A percentile compares a stretch with the other conserved stretches of the same genome.
These are phyloP conservation scores for Gnatocerus cornutus DNA, from an alignment of 2,888 invertebrate species.

Conservation along the genomic window DNA sequence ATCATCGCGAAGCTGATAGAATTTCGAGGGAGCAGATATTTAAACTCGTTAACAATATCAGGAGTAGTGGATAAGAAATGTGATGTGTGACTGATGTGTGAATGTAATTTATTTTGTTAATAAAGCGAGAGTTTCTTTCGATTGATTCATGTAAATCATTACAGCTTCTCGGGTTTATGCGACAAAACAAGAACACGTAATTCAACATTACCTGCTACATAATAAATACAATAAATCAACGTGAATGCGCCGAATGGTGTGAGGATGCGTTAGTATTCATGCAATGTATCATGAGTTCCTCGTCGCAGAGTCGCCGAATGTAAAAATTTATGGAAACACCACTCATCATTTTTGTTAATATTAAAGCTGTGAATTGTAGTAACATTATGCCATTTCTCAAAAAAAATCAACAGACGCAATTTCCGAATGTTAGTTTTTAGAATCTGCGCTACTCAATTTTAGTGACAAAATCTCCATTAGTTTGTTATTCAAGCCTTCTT, in stretches of 20 bases:
- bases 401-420: not conserved
- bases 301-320: conserved; percentile 51
- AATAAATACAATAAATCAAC: conserved; percentile 57
- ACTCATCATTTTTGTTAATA: conserved; percentile 47
- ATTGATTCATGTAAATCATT: not conserved
- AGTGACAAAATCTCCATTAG: too few relatives aligned
- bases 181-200: not conserved
- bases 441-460: too few relatives aligned
- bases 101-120: not conserved
- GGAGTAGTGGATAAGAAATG: not conserved
- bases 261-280: conserved; percentile 53
- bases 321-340: conserved; percentile 51
- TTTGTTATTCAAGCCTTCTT: too few relatives aligned
- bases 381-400: too few relatives aligned
- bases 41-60: conserved; percentile 76
- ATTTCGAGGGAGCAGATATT: conserved; percentile 85
- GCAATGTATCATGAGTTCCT: conserved; percentile 54
- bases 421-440: too few relatives aligned
- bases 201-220: conserved; percentile 52
- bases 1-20: conserved; percentile 85
- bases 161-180: not conserved
- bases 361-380: conserved; percentile 50
- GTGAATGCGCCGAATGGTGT: conserved; percentile 52
- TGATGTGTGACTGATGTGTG: not conserved
- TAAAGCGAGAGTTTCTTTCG: not conserved